Evolutionary conservation across 2,888 invertebrate species (phyloP), one percentile per base, ranked within the genome.

Genomic region (Ochropleura leucogaster): DNA sequence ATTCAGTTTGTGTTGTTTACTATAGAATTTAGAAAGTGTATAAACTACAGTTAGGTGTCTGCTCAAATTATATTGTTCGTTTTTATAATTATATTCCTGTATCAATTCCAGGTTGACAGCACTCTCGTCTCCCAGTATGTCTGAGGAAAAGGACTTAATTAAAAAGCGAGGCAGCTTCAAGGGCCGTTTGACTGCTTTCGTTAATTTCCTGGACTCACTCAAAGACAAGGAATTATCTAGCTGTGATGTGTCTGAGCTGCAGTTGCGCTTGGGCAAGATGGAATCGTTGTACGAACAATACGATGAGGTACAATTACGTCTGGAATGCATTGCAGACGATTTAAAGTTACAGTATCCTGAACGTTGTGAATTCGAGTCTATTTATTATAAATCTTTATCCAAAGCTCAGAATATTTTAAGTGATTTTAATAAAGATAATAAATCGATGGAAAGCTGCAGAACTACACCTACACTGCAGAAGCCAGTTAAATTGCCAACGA

Each of bases 401-500:
- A 72, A 59, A 68, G 62, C 68, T n/a, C 65, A 76, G 53, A 62
- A 65, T 51, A 59, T 68, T 14, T 5, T 76, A 4, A 30, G n/a
- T 68, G 47, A 68, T 1, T 68, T 16, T 64, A 68, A 68, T 47
- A 47, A 14, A 6, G 47, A 47, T 47, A 47, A 10, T 47, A 47
- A 62, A 70, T 51, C 49, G 40, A 62, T 55, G 8, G 60, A 42
- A 47, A 71, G 63, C n/a, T 59, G 65, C 40, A 65, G 51, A 49
- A 65, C 40, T 67, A 63, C 66, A 42, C 55, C 44, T 51, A 59
- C 57, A 40, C 72, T 14, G 0, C 59, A 60, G 57, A 78, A 77
- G 49, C 74, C 59, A 16, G 78, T 85, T 65, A 85, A 80, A 53
- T 82, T 88, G 55, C 85, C 86, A 62, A 62, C 59, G 1, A 69